Percentiles rank a stretch among this genome's conserved stretches.
Conservation (phyloP, 2,113 vertebrate species). For the Opisthocomus hoazin region DNA sequence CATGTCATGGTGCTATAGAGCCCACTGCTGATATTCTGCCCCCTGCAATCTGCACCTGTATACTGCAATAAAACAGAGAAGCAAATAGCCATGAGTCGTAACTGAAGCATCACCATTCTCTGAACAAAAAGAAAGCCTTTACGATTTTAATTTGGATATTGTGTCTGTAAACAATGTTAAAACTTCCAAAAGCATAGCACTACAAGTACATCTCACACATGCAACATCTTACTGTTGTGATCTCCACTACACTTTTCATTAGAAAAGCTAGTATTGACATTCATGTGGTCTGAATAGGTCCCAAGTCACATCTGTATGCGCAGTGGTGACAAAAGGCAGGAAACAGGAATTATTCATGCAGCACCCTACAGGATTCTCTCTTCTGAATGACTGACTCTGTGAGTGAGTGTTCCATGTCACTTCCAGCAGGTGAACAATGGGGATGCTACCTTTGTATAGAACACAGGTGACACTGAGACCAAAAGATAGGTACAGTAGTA, state of each 20-base stretch:
- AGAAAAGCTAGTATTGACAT: neutral
- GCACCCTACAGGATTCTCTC: neutral
- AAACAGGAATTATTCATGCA: neutral
- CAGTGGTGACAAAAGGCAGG: neutral
- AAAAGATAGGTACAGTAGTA: neutral
- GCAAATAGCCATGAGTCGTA: neutral
- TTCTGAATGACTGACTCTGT: neutral
- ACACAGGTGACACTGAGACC: neutral
- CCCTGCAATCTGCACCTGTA: neutral
- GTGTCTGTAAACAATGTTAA: neutral
- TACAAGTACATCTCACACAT: neutral
- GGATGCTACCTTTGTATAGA: neutral
- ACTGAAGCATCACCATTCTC: neutral
- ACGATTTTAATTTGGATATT: neutral
- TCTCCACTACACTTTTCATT: neutral
- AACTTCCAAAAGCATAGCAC: neutral
- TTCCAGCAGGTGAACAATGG: neutral
- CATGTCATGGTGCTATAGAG: neutral
- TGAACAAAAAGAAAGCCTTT: neutral
- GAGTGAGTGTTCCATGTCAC: neutral
- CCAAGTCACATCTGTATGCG: neutral
- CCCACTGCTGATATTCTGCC: neutral
- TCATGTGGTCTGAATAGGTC: neutral
- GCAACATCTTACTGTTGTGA: neutral
- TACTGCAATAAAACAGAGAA: neutral